Base-by-base conservation (phyloP, 2,797 vertebrate genomes). In the Argyrosomus regius region DNA sequence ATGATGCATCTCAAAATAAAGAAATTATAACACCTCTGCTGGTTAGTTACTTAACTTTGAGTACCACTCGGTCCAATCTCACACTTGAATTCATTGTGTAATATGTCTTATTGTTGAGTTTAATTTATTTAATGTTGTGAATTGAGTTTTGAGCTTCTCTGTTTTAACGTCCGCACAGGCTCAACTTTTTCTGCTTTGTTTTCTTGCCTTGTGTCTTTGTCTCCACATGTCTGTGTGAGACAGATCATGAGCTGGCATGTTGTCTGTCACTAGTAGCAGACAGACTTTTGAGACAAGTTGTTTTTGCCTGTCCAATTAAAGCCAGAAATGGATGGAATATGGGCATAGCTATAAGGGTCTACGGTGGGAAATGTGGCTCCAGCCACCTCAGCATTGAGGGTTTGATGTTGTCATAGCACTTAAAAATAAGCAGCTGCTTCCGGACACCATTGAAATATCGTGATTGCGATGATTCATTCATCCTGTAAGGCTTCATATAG, bases 161-260 rank as follows among this genome's bases (percentile, higher is more conserved):
- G 14, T 22, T 57, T 48, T 22, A 45, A 31, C 9, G 24, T 7
- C 5, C 0, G 1, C 41, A 49, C 3, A 26, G 0, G 0, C 17
- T 3, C 3, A 46, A 58, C 10, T 64, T 52, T 69, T 35, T 45
- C 12, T 52, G 43, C 4, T 52, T 57, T 52, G 22, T 77, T 70
- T 75, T 67, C 18, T 75, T 56, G 13, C 18, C 24, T 49, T 5
- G 26, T 39, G 17, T 63, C 31, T 52, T n/a, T 17, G 16, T 78
- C 53, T 69, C 16, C 12, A 45, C 20, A 54, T 31, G 22, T 68
- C 18, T 61, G 46, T 63, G 66, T 59, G 41, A 62, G 45, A 66
- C 8, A 16, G 20, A 41, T 60, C 31, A 31, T 22, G 1, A 61
- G 35, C 41, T 70, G 69, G 43, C n/a, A 39, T 46, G 5, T n/a